Conservation (phyloP, 2,888 invertebrate species). For the Aphidoletes aphidimyza region DNA sequence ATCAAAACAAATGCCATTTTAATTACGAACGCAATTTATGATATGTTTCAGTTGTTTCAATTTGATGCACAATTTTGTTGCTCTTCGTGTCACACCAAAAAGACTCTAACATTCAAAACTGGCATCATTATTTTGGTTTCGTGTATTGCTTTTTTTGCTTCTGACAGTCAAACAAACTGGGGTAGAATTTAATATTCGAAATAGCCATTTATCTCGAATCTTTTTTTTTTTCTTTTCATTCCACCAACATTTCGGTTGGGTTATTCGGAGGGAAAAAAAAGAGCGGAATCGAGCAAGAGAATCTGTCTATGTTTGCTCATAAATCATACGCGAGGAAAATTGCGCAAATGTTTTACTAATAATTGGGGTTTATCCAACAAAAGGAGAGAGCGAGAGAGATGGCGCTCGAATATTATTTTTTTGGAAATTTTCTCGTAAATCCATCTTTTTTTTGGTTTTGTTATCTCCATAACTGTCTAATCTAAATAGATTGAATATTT, state of each 20-base stretch:
- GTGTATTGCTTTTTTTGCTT: not conserved
- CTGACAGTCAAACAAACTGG: slow-evolving; percentile 11
- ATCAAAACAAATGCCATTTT: too few relatives aligned
- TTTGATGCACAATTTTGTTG: not conserved
- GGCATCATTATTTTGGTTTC: not conserved
- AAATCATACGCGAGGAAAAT: not conserved
- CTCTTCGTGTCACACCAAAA: not conserved
- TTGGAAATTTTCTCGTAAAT: slow-evolving; percentile 8
- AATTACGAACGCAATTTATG: too few relatives aligned
- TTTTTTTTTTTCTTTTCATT: not conserved
- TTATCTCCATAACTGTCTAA: slow-evolving; percentile 23
- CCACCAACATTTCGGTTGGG: not conserved
- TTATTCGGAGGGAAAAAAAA: not conserved
- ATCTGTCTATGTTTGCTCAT: not conserved
- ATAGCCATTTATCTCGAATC: slow-evolving; percentile 1
- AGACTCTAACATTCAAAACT: not conserved
- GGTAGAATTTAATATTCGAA: slow-evolving; percentile 16
- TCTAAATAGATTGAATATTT: slow-evolving; percentile 3
- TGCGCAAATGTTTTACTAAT: slow-evolving; percentile 21
- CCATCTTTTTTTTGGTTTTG: not conserved
- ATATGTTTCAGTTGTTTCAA: not conserved
- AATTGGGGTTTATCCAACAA: not conserved
- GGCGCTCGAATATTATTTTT: not conserved
- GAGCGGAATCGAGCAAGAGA: not conserved
- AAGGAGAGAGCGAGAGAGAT: not conserved